A percentile compares a stretch with the other conserved stretches of the same genome.
Conservation (phyloP, 2,888 invertebrate genomes). For the Cephus rjabovi region DNA sequence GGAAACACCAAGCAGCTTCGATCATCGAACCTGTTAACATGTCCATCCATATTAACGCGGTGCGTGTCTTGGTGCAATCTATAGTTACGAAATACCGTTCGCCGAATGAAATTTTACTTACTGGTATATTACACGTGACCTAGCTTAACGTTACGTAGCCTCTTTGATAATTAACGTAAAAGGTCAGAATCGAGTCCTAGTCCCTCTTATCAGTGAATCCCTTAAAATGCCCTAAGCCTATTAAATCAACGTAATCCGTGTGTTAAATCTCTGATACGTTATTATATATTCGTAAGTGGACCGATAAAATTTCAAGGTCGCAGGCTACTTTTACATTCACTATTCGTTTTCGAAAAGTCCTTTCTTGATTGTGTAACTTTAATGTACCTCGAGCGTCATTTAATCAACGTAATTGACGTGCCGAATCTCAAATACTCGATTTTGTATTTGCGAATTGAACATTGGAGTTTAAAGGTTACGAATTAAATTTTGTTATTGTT, state of each 20-base stretch:
- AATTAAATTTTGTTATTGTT: no score
- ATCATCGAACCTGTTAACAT: neutral
- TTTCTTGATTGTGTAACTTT: no score
- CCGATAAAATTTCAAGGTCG: neutral
- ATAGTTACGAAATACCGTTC: neutral
- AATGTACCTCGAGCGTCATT: no score
- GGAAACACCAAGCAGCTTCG: no score
- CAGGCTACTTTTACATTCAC: neutral
- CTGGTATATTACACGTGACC: neutral
- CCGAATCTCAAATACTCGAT: no score
- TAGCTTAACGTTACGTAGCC: neutral
- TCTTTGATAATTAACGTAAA: neutral
- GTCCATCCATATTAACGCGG: neutral
- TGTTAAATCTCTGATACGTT: neutral
- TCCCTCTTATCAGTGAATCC: neutral
- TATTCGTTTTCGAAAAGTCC: neutral
- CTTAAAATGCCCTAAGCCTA: neutral
- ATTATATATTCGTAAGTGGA: neutral
- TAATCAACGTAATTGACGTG: no score
- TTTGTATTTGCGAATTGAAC: no score
- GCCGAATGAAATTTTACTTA: neutral
- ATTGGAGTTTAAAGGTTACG: no score
- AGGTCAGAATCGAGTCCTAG: neutral
- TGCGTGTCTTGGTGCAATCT: neutral
- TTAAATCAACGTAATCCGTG: neutral